Base-by-base conservation (phyloP, 2,888 invertebrate species). In the Leucophenga montana region DNA sequence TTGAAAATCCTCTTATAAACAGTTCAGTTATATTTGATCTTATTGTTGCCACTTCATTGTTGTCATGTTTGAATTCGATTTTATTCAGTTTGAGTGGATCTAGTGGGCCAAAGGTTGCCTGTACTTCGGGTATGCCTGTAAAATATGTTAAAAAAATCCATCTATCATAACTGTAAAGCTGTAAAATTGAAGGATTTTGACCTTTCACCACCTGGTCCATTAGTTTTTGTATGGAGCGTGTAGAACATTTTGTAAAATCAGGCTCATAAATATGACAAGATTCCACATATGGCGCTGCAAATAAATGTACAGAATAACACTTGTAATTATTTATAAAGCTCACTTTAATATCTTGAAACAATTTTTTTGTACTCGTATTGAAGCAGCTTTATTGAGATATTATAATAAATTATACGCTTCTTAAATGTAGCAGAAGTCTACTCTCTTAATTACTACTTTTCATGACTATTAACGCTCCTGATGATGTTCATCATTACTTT, bases 51-150 rank as follows among this genome's bases (percentile, higher is more conserved):
- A 93, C 92, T 39, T 93, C 93, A 50, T 92, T 93, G 65, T 92
- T 92, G 20, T 93, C 93, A 89, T 93, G 93, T 65, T 92, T 88
- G 80, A 94, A 93, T 85, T 91, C 90, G 79, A 94, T 90, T 87
- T 91, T 90, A 6, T 92, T 91, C 57, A 93, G 90, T 77, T 91
- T 90, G 67, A 94, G 85, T 0, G 93, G 94, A 86, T 94, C 94
- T 76, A 93, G 86, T 27, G 92, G 90, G n/a, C 90, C 89, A 78
- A 93, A 87, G n/a, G 89, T 90, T 70, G 78, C 70, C 13, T 68
- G 74, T 1, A 88, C 65, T 61, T 87, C 88, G 0, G 87, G 86
- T 67, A 87, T 78, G 69, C 82, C 83, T 39, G 31, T 66, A 4
- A 27, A 3, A 27, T 27, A n/a, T n/a, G n/a, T n/a, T n/a, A 27